Evolutionary conservation across 2,113 vertebrate species (phyloP).

Genomic region (Gallinago paraguaiae): DNA sequence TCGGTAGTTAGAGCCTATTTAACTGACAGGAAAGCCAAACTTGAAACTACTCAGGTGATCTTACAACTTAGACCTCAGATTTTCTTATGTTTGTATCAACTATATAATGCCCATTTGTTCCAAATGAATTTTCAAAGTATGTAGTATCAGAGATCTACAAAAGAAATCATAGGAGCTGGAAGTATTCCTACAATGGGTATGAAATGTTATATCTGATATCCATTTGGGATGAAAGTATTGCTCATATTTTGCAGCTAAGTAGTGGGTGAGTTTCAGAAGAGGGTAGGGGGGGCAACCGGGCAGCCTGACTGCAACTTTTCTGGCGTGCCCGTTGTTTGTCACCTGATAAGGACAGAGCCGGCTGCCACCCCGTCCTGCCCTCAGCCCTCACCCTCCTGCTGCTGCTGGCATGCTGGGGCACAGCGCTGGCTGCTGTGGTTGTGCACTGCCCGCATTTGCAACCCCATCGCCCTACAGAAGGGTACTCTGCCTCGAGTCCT

Average conservation of each 20-base stretch:
- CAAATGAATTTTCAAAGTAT: background rate
- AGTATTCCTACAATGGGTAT: background rate
- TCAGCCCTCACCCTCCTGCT: background rate
- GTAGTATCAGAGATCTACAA: background rate
- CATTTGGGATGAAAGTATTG: background rate
- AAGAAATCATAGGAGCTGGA: background rate
- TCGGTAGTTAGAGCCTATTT: background rate
- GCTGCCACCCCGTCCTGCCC: background rate
- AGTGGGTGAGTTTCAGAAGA: background rate
- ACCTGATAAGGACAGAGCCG: background rate
- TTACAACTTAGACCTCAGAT: background rate
- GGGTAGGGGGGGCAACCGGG: background rate
- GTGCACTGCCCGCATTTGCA: accelerated
- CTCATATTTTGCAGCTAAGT: background rate
- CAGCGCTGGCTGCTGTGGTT: accelerated
- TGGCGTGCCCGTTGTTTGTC: background rate
- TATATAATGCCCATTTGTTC: background rate
- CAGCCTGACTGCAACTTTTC: background rate
- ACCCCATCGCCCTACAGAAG: no score
- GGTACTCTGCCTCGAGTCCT: background rate
- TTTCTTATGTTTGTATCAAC: background rate
- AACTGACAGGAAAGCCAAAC: background rate
- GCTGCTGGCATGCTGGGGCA: background rate
- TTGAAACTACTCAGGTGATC: background rate
- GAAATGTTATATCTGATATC: background rate